Evolutionary conservation across 2,888 invertebrate species (phyloP).

Genomic region (Gymnocheta viridis): DNA sequence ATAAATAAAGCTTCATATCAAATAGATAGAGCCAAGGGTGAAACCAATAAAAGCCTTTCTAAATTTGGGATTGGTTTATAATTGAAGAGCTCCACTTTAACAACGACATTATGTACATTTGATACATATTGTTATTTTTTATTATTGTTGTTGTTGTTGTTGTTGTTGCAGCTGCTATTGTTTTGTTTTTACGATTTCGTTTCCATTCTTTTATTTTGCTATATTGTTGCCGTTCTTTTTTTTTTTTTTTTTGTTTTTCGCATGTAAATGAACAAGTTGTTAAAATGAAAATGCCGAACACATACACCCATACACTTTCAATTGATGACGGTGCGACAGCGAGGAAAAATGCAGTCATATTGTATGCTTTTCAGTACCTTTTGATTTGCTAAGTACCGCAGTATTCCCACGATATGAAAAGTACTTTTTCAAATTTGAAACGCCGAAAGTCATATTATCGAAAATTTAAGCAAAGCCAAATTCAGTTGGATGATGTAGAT

Average conservation of each 20-base stretch:
- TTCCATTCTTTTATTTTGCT: not conserved
- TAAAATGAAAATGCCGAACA: constrained; percentile 3
- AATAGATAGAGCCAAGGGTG: constrained; percentile 75
- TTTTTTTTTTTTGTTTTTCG: constrained; percentile 27
- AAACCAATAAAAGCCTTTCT: constrained; percentile 80
- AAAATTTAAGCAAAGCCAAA: too few relatives aligned
- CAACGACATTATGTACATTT: constrained; percentile 24
- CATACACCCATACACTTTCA: constrained; percentile 3
- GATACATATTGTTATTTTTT: constrained; percentile 63
- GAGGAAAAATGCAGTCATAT: too few relatives aligned
- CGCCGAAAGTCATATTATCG: too few relatives aligned
- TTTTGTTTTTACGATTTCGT: constrained; percentile 49
- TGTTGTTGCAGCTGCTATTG: constrained; percentile 8
- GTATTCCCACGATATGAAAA: too few relatives aligned
- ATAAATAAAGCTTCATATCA: constrained; percentile 62
- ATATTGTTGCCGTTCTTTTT: constrained; percentile 4
- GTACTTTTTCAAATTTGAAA: too few relatives aligned
- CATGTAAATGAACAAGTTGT: constrained; percentile 41
- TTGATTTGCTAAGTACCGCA: too few relatives aligned
- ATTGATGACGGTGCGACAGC: not conserved
- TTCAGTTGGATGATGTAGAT: too few relatives aligned
- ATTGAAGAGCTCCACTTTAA: constrained; percentile 78
- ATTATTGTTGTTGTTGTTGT: constrained; percentile 70
- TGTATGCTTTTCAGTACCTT: too few relatives aligned
- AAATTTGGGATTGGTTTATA: constrained; percentile 81